A percentile compares a stretch with the other conserved stretches of the same genome.
These are phyloP conservation scores for Mimumesa dahlbomi DNA, from an alignment of 2,888 invertebrate genomes.

Conservation along the genomic window DNA sequence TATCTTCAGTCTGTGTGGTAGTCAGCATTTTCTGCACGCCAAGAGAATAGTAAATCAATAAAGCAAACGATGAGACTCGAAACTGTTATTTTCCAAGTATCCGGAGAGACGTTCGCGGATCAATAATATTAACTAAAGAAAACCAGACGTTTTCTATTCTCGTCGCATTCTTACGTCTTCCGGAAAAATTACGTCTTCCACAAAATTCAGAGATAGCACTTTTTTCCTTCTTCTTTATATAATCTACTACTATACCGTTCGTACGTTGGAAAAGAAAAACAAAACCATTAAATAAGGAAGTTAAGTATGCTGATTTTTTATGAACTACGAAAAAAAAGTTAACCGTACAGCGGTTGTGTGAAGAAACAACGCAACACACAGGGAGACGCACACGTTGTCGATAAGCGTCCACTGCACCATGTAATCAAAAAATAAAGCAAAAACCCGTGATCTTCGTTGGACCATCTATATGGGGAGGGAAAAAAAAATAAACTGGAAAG, in stretches of 20 bases:
- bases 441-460: not conserved
- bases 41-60: not conserved
- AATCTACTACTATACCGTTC: not conserved
- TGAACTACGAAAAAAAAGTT: not conserved
- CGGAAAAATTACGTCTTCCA: not conserved
- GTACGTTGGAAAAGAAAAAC: not conserved
- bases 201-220: not conserved
- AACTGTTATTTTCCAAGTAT: constrained; percentile 1
- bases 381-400: not conserved
- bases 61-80: not conserved
- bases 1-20: not conserved
- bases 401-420: not conserved
- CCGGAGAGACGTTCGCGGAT: not conserved
- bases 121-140: not conserved
- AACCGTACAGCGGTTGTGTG: not conserved
- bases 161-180: not conserved
- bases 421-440: not conserved
- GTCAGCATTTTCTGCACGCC: not conserved
- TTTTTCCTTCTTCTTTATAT: not conserved
- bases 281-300: too few relatives aligned
- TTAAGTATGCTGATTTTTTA: not conserved
- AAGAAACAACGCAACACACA: not conserved
- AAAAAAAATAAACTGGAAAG: not conserved
- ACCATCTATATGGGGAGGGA: not conserved
- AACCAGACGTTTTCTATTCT: not conserved